Evolutionary conservation across 2,797 vertebrate species (phyloP).

Genomic region (Sebastes taczanowskii): DNA sequence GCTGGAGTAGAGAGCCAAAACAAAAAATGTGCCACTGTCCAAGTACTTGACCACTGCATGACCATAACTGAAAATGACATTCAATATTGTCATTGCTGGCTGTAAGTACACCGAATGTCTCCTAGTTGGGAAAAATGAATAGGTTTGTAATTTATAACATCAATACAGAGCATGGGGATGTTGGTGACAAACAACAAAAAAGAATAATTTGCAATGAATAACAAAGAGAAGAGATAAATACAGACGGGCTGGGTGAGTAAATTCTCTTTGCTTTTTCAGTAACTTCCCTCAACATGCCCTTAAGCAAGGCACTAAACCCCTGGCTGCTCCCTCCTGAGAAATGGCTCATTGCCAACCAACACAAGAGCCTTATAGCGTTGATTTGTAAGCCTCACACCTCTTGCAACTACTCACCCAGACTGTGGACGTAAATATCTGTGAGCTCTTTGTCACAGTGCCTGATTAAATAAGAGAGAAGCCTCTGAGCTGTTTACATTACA

Average conservation of each 20-base stretch:
- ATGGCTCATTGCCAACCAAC: constrained; percentile 6
- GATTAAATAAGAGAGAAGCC: constrained; percentile 55
- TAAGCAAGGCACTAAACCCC: constrained; percentile 38
- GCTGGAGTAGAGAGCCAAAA: background rate
- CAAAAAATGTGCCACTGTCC: background rate
- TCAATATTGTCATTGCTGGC: background rate
- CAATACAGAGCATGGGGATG: background rate
- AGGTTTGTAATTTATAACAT: background rate
- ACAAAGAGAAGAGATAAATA: background rate
- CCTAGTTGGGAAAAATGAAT: background rate
- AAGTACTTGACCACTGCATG: background rate
- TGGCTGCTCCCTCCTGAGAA: constrained; percentile 13
- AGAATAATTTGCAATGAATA: background rate
- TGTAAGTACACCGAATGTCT: background rate
- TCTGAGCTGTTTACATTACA: constrained; percentile 37
- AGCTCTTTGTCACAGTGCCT: constrained; percentile 58
- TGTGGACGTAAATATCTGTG: constrained; percentile 49
- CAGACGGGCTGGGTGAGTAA: background rate
- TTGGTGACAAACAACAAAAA: background rate
- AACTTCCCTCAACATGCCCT: constrained; percentile 18
- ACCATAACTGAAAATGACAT: background rate
- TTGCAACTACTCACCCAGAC: constrained; percentile 21
- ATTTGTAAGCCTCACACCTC: constrained; percentile 45
- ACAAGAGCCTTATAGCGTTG: constrained; percentile 31
- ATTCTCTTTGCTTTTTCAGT: background rate